Conservation (phyloP, 2,113 vertebrate species). For the Callospermophilus lateralis region DNA sequence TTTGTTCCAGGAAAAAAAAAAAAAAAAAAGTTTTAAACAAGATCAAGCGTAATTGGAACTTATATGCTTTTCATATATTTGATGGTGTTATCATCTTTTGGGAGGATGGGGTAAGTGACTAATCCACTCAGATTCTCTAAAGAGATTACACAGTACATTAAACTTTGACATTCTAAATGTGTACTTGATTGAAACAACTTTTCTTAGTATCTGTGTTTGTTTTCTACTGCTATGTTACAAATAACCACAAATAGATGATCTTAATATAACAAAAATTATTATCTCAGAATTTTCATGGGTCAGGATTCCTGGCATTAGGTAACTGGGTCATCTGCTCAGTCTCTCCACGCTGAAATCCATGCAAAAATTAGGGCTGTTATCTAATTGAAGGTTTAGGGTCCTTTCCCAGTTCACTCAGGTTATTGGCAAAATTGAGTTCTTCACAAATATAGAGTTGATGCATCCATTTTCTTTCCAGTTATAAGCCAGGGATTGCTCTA, state of each 20-base stretch:
- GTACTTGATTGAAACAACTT: background rate
- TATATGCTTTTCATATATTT: slow-evolving; percentile 60
- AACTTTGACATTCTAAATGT: background rate
- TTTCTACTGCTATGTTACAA: background rate
- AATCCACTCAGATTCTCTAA: slow-evolving; percentile 63
- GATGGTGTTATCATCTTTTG: background rate
- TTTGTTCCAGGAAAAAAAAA: slow-evolving; percentile 30
- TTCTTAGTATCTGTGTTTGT: background rate
- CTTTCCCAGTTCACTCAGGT: background rate
- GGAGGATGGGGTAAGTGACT: background rate
- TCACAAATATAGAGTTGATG: background rate
- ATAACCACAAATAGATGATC: background rate
- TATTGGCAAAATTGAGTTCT: background rate
- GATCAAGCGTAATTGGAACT: slow-evolving; percentile 71
- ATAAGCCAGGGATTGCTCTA: background rate
- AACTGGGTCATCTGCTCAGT: background rate
- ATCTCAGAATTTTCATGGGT: background rate
- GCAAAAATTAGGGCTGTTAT: background rate
- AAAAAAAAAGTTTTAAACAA: slow-evolving; percentile 64
- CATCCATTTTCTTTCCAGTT: background rate
- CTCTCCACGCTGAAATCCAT: background rate
- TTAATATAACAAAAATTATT: background rate
- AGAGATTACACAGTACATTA: slow-evolving; percentile 24
- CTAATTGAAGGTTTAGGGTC: background rate
- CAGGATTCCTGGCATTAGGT: background rate